Base-by-base conservation (phyloP, 1,140 invertebrate species). In the Drosophila hydei region DNA sequence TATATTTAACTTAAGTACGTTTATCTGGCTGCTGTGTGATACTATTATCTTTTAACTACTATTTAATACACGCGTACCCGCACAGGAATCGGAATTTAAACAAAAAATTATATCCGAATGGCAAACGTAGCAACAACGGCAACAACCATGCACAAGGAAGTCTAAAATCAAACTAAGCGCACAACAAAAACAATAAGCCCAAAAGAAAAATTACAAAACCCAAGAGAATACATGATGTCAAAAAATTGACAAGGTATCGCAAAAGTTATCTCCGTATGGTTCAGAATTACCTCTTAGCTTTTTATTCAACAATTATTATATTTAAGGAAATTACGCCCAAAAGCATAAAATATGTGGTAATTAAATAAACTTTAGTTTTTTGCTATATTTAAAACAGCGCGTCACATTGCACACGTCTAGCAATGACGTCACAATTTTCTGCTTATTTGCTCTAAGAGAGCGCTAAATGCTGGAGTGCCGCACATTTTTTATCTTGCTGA, bases 111-210 rank as follows among this genome's bases (percentile, higher is more conserved):
- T 75, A 75, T 75, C 68, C 72, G 72, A 75, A 67, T 23, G 40
- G 42, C 40, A 61, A 67, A 51, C 69, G 55, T 61, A 75, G 60
- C 60, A 55, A 48, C 72, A 62, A 58, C 63, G 40, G 55, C 65
- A 58, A 12, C 65, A 69, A 70, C 68, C 60, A 75, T 54, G 42
- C 68, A 58, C 60, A 75, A 64, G 67, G 60, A 74, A 69, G 67
- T 72, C 63, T 60, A 48, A 72, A 72, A 72, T 36, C 43, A 71
- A 71, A 71, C 68, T 71, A 71, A 71, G 43, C 61, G 68, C 43
- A 52, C 48, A 71, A 71, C 61, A 71, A 64, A 71, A 71, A 65
- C 67, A 70, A 56, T 45, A 71, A 63, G 18, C 2, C 33, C 42
- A 55, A 40, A 55, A 63, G 42, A 52, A 63, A 69, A 50, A 27